These are phyloP conservation scores for Synaphobranchus kaupii DNA, from an alignment of 2,797 vertebrate genomes.

Conservation along the genomic window DNA sequence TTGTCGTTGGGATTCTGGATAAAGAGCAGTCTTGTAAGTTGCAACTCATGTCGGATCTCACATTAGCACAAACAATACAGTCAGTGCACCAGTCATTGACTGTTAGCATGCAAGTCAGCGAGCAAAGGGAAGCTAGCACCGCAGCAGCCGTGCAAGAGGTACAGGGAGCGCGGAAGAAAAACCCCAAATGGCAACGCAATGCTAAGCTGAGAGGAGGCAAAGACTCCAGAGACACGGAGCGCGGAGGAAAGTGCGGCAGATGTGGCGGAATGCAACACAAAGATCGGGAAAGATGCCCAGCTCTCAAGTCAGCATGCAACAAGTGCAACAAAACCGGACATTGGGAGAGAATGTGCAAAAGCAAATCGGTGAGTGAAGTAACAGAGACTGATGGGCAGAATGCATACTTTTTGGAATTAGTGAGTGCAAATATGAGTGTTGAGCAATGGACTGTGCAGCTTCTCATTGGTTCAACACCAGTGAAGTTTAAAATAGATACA, in stretches of 20 bases:
- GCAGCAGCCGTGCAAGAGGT: neutral
- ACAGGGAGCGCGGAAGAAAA: conserved; percentile 20
- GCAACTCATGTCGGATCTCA: conserved; percentile 34
- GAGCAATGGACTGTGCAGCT: conserved; percentile 15
- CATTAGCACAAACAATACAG: conserved; percentile 24
- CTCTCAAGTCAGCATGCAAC: conserved; percentile 38
- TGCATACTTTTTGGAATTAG: neutral
- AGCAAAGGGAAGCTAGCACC: neutral
- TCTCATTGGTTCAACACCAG: neutral
- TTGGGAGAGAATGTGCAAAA: conserved; percentile 26
- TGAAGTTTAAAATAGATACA: conserved; percentile 31
- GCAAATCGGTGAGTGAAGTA: conserved; percentile 3
- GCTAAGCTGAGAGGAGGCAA: neutral
- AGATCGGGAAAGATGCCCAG: conserved; percentile 22
- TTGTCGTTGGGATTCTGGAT: conserved; percentile 36
- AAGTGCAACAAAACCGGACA: conserved; percentile 41
- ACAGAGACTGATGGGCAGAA: neutral
- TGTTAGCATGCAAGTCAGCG: conserved; percentile 22
- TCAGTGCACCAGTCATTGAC: conserved; percentile 26
- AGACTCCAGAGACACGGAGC: neutral
- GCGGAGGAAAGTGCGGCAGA: conserved; percentile 17
- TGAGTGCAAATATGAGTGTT: neutral
- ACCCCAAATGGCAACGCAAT: no score
- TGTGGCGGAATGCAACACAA: conserved; percentile 31
- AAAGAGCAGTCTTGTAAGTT: conserved; percentile 32